Base-by-base conservation (phyloP, 1,140 invertebrate genomes). In the Diorhabda elongata region DNA sequence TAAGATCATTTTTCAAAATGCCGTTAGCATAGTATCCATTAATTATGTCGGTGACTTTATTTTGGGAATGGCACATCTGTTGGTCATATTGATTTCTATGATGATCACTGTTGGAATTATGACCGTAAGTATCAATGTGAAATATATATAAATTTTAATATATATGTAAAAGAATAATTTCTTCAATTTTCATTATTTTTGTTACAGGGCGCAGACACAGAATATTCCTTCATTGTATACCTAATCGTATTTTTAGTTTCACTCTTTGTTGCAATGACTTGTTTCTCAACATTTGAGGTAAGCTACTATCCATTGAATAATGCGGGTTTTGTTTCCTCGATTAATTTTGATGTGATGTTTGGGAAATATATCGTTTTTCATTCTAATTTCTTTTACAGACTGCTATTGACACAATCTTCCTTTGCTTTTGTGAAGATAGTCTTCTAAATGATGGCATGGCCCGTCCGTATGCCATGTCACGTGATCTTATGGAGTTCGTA, bases 341-440 rank as follows among this genome's bases (percentile, higher is more conserved):
- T 56, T 56, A 56, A 7, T 56, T 56, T 7, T 56, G 52, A 56
- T 56, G 52, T 56, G 52, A 7, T 6, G n/a, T n/a, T 56, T 7
- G 52, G 52, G 2, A 56, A 56, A 6, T 6, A 2, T 7, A 56
- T n/a, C 6, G n/a, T 56, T 7, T 56, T n/a, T 1, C 6, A 26
- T 26, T 26, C 58, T 60, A 6, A 72, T 69, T 68, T 71, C 76
- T 75, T 74, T 86, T 84, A 42, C 78, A 93, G 91, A 94, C 92
- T 89, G 85, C 90, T 2, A 91, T 94, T 59, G 91, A 93, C 74
- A 89, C 92, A 8, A 87, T 94, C 72, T 90, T 94, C 77, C 78
- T 95, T 9, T 94, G 92, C 76, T 94, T 95, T 83, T 91, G 93
- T 83, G 91, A 92, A 81, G 90, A 92, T 74, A 90, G 87, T 75